Conservation (phyloP, 2,113 vertebrate genomes). For the Pterocles burchelli region DNA sequence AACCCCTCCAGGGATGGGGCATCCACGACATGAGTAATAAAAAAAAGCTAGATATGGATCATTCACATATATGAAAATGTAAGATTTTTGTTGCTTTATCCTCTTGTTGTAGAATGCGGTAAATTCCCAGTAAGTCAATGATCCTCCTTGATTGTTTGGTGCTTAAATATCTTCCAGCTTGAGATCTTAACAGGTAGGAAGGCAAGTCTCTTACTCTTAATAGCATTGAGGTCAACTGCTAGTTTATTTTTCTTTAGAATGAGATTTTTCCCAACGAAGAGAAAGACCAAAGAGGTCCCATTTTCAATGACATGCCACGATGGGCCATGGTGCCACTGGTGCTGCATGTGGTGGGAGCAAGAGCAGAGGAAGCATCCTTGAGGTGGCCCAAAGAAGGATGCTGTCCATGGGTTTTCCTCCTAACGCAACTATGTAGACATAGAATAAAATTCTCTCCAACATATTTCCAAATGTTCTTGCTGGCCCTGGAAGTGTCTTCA, state of each 20-base stretch:
- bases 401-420: neutral
- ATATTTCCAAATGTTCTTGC: neutral
- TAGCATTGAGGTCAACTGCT: neutral
- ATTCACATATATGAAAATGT: neutral
- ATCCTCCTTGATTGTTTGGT: neutral
- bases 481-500: neutral
- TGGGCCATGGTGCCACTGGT: neutral
- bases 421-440: neutral
- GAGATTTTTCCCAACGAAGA: neutral
- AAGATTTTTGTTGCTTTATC: neutral
- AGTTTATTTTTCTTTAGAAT: neutral
- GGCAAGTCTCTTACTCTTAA: neutral
- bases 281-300: neutral
- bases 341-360: neutral
- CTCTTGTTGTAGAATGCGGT: neutral
- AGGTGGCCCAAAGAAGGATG: neutral
- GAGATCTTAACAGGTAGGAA: neutral
- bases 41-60: neutral
- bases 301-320: neutral
- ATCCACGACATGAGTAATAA: too few relatives aligned
- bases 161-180: neutral
- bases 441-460: neutral
- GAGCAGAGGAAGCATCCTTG: neutral
- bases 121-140: neutral
- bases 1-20: too few relatives aligned